Percentiles rank a stretch among this genome's conserved stretches.
phyloP scores from a whole-genome alignment of 2,113 vertebrate species.

The Menura novaehollandiae region DNA sequence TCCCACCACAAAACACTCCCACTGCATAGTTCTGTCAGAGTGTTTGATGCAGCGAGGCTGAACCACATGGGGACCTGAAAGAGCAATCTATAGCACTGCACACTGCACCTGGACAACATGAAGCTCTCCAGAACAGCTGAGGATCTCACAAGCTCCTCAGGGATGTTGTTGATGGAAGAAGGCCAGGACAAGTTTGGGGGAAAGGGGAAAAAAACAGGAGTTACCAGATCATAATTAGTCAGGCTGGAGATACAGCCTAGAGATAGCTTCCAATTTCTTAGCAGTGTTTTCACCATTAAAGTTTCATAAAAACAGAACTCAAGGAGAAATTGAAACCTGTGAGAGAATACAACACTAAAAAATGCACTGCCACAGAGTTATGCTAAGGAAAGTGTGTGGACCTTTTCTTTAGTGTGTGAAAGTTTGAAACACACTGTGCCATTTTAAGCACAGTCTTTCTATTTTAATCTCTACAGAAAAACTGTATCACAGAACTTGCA shows the following conservation, averaged over 20 bases:
- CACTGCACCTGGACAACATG: neutral
- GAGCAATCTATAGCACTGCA: neutral
- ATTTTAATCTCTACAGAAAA: neutral
- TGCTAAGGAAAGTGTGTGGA: rapidly evolving
- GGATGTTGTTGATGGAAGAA: neutral
- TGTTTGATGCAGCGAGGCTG: neutral
- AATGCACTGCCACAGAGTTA: neutral
- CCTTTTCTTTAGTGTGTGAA: neutral
- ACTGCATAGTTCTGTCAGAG: neutral
- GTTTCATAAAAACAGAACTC: neutral
- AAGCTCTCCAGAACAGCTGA: neutral
- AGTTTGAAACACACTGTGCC: neutral
- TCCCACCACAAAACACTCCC: neutral
- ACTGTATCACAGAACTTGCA: neutral
- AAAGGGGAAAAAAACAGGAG: neutral
- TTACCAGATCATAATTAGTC: neutral
- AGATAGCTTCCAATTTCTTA: neutral
- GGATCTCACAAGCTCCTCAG: neutral
- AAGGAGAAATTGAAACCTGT: neutral
- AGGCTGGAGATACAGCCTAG: neutral
- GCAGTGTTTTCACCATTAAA: neutral
- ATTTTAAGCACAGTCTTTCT: neutral
- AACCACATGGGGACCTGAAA: neutral
- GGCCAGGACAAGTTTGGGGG: neutral
- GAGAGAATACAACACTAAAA: neutral